Conservation (phyloP, 2,888 invertebrate genomes). For the Pristionchus maxplancki region DNA sequence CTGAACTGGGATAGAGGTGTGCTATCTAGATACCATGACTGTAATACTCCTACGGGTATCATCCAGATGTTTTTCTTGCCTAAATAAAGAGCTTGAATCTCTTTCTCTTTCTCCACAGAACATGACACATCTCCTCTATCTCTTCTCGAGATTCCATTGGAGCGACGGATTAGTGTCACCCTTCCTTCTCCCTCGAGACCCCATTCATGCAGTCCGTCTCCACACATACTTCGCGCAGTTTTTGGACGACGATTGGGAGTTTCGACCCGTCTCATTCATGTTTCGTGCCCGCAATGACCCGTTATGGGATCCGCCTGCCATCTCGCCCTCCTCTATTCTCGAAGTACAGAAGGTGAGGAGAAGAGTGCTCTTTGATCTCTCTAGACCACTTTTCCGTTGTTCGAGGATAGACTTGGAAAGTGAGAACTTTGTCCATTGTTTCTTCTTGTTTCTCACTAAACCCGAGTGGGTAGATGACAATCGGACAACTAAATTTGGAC, state of each 20-base stretch:
- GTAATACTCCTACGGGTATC: neutral
- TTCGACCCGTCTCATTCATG: neutral
- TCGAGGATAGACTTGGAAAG: no score
- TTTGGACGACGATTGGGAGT: neutral
- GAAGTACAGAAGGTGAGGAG: neutral
- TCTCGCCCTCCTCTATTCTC: neutral
- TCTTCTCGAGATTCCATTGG: conserved; percentile 17
- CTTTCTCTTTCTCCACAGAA: neutral
- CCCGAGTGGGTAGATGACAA: neutral
- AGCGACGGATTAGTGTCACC: conserved; percentile 30
- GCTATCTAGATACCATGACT: neutral
- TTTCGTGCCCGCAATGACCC: conserved; percentile 27
- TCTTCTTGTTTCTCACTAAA: neutral
- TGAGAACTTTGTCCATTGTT: no score
- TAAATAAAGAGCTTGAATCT: conserved; percentile 27
- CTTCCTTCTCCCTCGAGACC: neutral
- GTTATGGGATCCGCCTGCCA: conserved; percentile 18
- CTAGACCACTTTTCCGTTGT: no score
- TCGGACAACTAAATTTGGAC: neutral
- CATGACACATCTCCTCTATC: neutral
- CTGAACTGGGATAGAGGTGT: no score
- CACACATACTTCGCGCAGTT: neutral
- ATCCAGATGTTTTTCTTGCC: neutral
- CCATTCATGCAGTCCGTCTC: conserved; percentile 10
- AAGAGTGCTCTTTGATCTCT: no score